Base-by-base conservation (phyloP, 2,113 vertebrate genomes). In the Electrona antarctica region DNA sequence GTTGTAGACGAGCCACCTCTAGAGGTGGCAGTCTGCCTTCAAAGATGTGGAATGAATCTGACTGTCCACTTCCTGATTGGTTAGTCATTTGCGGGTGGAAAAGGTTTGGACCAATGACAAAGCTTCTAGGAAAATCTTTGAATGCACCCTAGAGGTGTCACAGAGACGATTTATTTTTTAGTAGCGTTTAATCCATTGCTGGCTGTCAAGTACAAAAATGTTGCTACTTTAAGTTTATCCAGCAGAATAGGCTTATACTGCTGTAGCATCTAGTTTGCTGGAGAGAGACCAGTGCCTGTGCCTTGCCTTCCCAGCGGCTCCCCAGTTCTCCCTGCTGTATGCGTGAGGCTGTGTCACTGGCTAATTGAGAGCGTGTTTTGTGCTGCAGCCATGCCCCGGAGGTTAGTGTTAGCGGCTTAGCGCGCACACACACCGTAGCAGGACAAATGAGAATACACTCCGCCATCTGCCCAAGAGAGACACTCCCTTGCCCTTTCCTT, bases 361-460 rank as follows among this genome's bases (percentile, higher is more conserved):
- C 86, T 91, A 89, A 91, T 90, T 88, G 90, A 80, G 82, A 89
- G 84, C 67, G 78, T 90, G 90, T 89, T 87, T 69, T 72, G 86
- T 57, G 85, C 84, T 80, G 83, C 83, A 80, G 85, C 66, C 77
- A 71, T 89, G 90, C 87, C 87, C 90, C 59, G 81, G 84, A 90
- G 89, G 90, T 90, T 84, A 88, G 78, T 82, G 85, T 89, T 76
- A 41, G 33, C 33, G 33, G 21, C 21, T 41, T 41, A 80, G 87
- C 82, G 82, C 87, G 79, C 80, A 84, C 85, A 87, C 82, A 83
- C 86, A 8, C 63, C 64, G 69, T 79, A 82, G 70, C 87, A 88
- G 87, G 88, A 92, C 90, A 92, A 92, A 92, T 91, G 89, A 92
- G 86, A 91, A 89, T 87, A 89, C 89, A 90, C 86, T 66, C 71